Base-by-base conservation (phyloP, 2,797 vertebrate genomes). In the Chloroceryle amazona region DNA sequence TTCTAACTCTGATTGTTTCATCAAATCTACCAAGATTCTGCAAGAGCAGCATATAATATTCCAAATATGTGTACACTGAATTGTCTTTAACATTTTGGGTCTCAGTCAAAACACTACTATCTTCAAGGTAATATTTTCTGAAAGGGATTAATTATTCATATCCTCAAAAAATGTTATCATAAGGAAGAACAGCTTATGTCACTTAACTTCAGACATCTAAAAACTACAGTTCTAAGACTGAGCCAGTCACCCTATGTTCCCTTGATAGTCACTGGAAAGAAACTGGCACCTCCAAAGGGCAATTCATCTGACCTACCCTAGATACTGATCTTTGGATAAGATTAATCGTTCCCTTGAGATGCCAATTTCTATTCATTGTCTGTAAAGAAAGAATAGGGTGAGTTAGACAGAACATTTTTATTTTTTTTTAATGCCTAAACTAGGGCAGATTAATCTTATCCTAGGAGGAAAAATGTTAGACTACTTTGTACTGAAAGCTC, bases 61-160 rank as follows among this genome's bases (percentile, higher is more conserved):
- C 47, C 44, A 91, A 82, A 94, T 81, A 76, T 41, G 66, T 28
- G 11, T 78, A 75, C 51, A 52, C 10, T 72, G 66, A 91, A 75
- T 57, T 66, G 51, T 81, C 68, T 94, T 94, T 84, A 94, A 89
- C 33, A 67, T 93, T 91, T 88, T 65, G 10, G 15, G 47, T 81
- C 83, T 95, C 44, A 80, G 73, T 57, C 76, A 90, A 90, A 95
- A 86, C 17, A 60, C 37, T 81, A 18, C 35, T 92, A 88, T 89
- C 70, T 90, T 92, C 37, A 70, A 89, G 71, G 47, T 67, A 94
- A 63, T 91, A 82, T 93, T 96, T 96, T 92, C 62, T 70, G 63
- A 95, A 73, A 44, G 29, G 10, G 86, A 93, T 92, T 91, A 93
- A 88, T 93, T 96, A 93, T 93, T 90, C 74, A 94, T 82, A 81